Evolutionary conservation across 2,888 invertebrate species (phyloP), one percentile per base, ranked within the genome.

Genomic region (Parnassius glacialis): DNA sequence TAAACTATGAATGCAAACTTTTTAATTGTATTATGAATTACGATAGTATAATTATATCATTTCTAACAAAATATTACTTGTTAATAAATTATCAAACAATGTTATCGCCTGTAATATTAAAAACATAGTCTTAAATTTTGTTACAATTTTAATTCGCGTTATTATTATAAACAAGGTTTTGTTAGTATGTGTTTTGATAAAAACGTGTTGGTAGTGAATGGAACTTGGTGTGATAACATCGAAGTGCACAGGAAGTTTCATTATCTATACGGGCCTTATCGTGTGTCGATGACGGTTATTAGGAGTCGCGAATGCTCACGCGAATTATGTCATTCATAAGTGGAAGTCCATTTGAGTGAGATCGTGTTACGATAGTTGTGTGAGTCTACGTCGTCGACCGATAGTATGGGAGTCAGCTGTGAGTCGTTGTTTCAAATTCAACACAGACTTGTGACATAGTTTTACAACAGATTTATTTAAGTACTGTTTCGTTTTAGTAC

Each of bases 181-280:
- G 50, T 16, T 34, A n/a, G 9, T 50, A 13, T 51, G 50, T 20
- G 48, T 57, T 41, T 41, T 20, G 47, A 54, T 55, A 50, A 51
- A 11, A 48, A 34, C 12, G 12, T 57, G 10, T 45, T 52, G 52
- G 43, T 48, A 52, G 43, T 48, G 53, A 53, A 62, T 58, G 57
- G 53, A 68, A 64, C 70, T 71, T 67, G 70, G 62, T 65, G 61
- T 66, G 59, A 73, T 71, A 73, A 66, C 67, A 74, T 71, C 72
- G 69, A 52, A 68, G 67, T 66, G 68, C 64, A 70, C 68, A 73
- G 74, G 75, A 78, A 78, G 69, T 74, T 70, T 69, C 70, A 74
- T 68, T 81, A 81, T 83, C 76, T 67, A 25, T 51, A 59, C 61
- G 68, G 48, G n/a, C 51, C 55, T 78, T 78, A 78, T 78, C 75